Evolutionary conservation across 2,797 vertebrate genomes (phyloP).

Genomic region (Peromyscus attwateri): DNA sequence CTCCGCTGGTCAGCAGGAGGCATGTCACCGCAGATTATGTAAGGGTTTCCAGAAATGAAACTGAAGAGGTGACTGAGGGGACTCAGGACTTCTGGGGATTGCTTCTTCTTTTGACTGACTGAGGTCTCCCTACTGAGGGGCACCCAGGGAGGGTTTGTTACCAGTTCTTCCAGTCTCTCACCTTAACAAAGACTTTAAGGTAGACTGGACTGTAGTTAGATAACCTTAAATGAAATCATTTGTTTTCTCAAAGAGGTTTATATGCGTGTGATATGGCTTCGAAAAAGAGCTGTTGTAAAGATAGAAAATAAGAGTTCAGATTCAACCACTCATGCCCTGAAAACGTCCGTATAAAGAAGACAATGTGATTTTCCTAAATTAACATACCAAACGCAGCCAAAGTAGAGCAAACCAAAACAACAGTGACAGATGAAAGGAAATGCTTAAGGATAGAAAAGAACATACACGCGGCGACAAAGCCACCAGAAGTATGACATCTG

Average conservation of each 20-base stretch:
- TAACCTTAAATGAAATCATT: background rate
- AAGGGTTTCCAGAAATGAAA: slow-evolving; percentile 67
- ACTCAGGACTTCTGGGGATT: background rate
- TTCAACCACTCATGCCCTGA: background rate
- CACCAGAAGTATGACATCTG: background rate
- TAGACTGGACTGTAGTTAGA: background rate
- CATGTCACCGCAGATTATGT: slow-evolving; percentile 27
- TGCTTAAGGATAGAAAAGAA: background rate
- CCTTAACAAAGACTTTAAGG: background rate
- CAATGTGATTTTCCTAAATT: background rate
- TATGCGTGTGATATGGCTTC: background rate
- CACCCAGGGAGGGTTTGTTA: background rate
- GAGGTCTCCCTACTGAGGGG: background rate
- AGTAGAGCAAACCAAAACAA: background rate
- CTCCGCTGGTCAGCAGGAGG: background rate
- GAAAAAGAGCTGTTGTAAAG: background rate
- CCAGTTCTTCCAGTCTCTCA: background rate
- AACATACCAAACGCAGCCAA: background rate
- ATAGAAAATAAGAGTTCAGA: slow-evolving; percentile 12
- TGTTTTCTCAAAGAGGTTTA: background rate
- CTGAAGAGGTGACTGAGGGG: background rate
- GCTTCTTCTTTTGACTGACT: background rate
- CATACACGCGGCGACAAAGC: background rate
- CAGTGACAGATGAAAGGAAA: background rate
- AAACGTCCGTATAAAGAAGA: background rate